phyloP scores from a whole-genome alignment of 2,113 vertebrate genomes.

The Pogona vitticeps region DNA sequence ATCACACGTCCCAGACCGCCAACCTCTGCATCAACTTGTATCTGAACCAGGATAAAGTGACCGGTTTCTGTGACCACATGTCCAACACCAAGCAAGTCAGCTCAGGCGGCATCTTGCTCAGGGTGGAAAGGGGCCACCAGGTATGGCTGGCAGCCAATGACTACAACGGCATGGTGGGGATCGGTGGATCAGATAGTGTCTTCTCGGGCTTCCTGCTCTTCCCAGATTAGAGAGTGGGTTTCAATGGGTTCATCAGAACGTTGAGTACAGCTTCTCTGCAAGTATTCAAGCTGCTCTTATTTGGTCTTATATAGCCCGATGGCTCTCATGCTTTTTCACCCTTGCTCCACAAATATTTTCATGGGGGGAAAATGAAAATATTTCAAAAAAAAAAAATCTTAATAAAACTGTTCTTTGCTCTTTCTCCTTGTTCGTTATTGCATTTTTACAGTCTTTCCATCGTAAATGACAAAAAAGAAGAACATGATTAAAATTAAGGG shows the following conservation, averaged over 20 bases:
- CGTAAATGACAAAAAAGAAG: background rate
- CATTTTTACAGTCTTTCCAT: background rate
- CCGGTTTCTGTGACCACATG: slow-evolving; percentile 82
- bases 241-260: background rate
- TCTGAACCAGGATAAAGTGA: slow-evolving; percentile 18
- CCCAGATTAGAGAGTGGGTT: slow-evolving; percentile 68
- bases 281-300: background rate
- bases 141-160: slow-evolving; percentile 80
- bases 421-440: accelerated
- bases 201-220: slow-evolving; percentile 88
- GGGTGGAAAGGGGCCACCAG: slow-evolving; percentile 51
- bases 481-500: background rate
- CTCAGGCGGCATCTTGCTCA: slow-evolving; percentile 76
- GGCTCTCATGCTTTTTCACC: background rate
- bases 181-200: slow-evolving; percentile 67
- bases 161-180: slow-evolving; percentile 81
- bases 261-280: background rate
- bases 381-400: background rate
- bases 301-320: background rate
- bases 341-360: background rate
- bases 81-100: slow-evolving; percentile 75
- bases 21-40: slow-evolving; percentile 77
- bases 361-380: too few relatives aligned
- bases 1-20: slow-evolving; percentile 69
- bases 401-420: background rate